These are phyloP conservation scores for Balanococcus diminutus DNA, from an alignment of 2,888 invertebrate species.

Conservation along the genomic window DNA sequence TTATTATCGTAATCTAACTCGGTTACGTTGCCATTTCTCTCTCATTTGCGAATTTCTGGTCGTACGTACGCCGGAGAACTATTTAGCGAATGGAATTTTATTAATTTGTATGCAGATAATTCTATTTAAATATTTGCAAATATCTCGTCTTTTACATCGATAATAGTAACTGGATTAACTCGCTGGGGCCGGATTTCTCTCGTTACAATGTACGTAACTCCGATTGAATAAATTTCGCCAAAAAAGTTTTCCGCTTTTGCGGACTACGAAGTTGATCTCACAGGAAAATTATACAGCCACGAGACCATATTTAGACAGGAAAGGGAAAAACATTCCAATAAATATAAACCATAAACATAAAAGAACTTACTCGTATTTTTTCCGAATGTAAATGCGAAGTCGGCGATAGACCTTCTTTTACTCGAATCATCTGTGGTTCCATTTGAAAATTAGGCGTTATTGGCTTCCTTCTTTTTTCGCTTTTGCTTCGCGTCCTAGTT, in stretches of 20 bases:
- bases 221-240: not conserved
- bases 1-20: slow-evolving; percentile 24
- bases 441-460: slow-evolving; percentile 44
- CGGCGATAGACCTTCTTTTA: slow-evolving; percentile 51
- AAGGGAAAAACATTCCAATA: not conserved
- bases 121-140: not conserved
- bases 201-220: not conserved
- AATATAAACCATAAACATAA: not conserved
- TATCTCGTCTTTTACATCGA: not conserved
- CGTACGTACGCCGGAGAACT: not conserved
- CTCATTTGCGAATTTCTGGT: not conserved
- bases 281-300: not conserved
- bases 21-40: not conserved
- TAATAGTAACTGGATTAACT: not conserved
- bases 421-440: slow-evolving; percentile 54
- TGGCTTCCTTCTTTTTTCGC: slow-evolving; percentile 43
- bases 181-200: not conserved
- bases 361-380: slow-evolving; percentile 54
- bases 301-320: not conserved
- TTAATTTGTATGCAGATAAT: not conserved
- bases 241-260: not conserved
- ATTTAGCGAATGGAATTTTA: not conserved
- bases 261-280: not conserved
- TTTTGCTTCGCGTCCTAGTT: slow-evolving; percentile 18
- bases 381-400: slow-evolving; percentile 55